A percentile compares a stretch with the other conserved stretches of the same genome.
phyloP scores from a whole-genome alignment of 2,888 invertebrate species.

The Busseola fusca region DNA sequence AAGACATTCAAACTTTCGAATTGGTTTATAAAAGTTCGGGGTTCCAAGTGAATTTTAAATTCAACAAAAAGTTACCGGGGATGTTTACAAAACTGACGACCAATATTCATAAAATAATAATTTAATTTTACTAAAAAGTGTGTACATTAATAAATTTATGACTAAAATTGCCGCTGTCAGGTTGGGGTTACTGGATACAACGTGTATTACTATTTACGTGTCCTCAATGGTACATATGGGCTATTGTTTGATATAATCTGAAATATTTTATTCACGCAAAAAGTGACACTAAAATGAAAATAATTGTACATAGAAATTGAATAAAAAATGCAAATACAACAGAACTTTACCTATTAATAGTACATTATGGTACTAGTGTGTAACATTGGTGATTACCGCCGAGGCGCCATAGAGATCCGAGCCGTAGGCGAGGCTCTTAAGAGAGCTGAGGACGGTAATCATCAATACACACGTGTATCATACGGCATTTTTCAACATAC shows the following conservation, averaged over 20 bases:
- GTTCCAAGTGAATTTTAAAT: slow-evolving; percentile 28
- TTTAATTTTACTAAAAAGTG: slow-evolving; percentile 13
- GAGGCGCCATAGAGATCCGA: too few relatives aligned
- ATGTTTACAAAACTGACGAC: slow-evolving; percentile 7
- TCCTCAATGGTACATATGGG: neutral
- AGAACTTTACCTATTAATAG: neutral
- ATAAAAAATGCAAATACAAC: neutral
- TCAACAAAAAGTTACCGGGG: slow-evolving; percentile 17
- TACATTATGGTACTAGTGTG: too few relatives aligned
- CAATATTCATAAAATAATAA: slow-evolving; percentile 26
- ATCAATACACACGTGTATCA: too few relatives aligned
- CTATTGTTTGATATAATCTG: slow-evolving; percentile 31
- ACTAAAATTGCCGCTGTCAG: slow-evolving; percentile 14
- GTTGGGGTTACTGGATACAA: slow-evolving; percentile 28
- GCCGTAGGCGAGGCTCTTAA: too few relatives aligned
- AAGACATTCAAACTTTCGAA: slow-evolving; percentile 22
- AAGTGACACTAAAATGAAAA: neutral
- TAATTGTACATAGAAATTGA: neutral
- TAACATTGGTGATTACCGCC: too few relatives aligned
- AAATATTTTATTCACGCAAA: slow-evolving; percentile 15
- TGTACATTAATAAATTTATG: slow-evolving; percentile 16
- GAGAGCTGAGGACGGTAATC: too few relatives aligned
- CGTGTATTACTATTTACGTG: slow-evolving; percentile 39
- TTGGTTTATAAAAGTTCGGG: slow-evolving; percentile 12
- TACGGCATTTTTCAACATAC: too few relatives aligned